These are phyloP conservation scores for Ailuropoda melanoleuca DNA, from an alignment of 2,113 vertebrate genomes.

Conservation along the genomic window DNA sequence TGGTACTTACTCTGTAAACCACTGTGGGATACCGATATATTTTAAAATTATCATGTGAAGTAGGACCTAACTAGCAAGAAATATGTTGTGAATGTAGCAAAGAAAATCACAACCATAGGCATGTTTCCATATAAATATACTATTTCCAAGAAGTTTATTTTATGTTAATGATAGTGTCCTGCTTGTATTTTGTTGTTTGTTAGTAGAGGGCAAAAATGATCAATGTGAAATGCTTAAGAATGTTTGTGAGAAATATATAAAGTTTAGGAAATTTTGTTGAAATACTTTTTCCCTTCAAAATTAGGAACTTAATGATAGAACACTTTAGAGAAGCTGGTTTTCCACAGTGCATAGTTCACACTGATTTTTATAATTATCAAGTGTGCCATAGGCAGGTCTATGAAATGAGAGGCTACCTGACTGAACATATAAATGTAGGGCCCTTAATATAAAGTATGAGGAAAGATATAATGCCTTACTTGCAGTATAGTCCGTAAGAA, in stretches of 20 bases:
- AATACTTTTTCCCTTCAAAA: not conserved
- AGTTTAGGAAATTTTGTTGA: not conserved
- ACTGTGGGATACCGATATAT: not conserved
- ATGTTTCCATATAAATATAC: not conserved
- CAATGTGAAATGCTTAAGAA: not conserved
- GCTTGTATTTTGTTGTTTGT: not conserved
- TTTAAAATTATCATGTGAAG: not conserved
- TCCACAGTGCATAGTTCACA: not conserved
- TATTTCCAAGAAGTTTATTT: not conserved
- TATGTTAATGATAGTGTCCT: conserved; percentile 1
- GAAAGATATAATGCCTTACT: not conserved
- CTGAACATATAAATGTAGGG: not conserved
- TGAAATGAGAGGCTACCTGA: not conserved
- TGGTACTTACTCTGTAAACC: not conserved
- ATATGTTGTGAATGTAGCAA: not conserved
- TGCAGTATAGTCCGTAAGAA: not conserved
- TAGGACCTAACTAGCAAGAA: not conserved
- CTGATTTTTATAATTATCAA: not conserved
- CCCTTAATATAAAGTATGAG: not conserved
- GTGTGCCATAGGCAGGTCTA: not conserved
- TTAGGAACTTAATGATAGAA: not conserved
- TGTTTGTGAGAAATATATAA: not conserved
- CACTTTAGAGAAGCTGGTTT: not conserved
- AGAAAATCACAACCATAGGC: not conserved
- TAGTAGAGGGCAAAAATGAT: not conserved